Evolutionary conservation across 2,797 vertebrate species (phyloP), one percentile per base, ranked within the genome.

Genomic region (Hoplostethus mediterraneus): DNA sequence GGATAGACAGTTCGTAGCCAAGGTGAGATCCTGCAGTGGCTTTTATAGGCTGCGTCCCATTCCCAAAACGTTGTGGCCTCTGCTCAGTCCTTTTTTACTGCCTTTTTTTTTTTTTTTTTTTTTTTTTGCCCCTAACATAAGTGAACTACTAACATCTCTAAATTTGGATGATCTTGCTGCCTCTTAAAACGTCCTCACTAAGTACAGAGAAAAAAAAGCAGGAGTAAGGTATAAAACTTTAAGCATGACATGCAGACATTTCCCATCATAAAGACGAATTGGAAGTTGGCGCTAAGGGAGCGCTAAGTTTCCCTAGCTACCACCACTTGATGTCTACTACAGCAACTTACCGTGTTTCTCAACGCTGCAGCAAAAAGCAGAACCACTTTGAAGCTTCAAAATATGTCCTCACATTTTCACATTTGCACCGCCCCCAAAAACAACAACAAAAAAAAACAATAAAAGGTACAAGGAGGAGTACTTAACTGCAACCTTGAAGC

Each of bases 1-100:
- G 93, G 98, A 99, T 93, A 95, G 96, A 86, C 97, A 99, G 78
- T 99, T 99, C 36, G 94, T 98, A 33, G 98, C 98, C 84, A 99
- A 99, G 97, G 98, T 99, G 89, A 94, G 95, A 1, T 17, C 16
- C 58, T 61, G 4, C 70, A 52, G 21, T 30, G 36, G 1, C 51
- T 75, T 84, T 81, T 68, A 56, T 71, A 28, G 42, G 14, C 57
- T n/a, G 38, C 0, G 30, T 44, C 49, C 13, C 11, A 1, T 8
- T 54, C 21, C 25, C 21, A 16, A 71, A 61, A 52, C 11, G 6
- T 11, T 51, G 52, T 52, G 40, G 12, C 59, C 49, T 66, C 13
- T 25, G 36, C 38, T 47, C 64, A 55, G 55, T 59, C 51, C 63
- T 48, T 2, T 14, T 25, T 42, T 40, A 13, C 16, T n/a, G 12